Conservation (phyloP, 2,797 vertebrate genomes). For the Gephyroberyx darwinii region DNA sequence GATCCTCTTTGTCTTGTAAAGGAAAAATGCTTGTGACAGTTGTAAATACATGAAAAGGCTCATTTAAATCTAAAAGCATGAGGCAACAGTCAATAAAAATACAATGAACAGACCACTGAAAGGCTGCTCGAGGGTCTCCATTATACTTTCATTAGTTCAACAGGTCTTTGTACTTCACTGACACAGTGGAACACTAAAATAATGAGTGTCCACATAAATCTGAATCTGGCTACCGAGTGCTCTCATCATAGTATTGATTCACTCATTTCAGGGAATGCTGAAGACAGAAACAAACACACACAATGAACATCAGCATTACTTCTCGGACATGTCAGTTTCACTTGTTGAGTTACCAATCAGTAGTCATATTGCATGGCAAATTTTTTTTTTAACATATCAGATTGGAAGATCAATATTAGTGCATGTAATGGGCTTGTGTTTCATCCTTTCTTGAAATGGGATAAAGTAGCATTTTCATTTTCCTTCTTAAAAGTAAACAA, state of each 20-base stretch:
- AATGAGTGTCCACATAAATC: constrained; percentile 19
- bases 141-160: constrained; percentile 43
- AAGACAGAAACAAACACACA: not conserved
- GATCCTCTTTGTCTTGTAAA: not conserved
- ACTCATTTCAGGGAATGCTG: constrained; percentile 6
- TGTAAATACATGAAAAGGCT: constrained; percentile 12
- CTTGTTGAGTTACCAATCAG: not conserved
- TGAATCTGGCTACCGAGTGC: constrained; percentile 7
- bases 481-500: no score
- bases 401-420: no score
- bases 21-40: not conserved
- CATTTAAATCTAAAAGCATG: constrained; percentile 23
- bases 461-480: no score
- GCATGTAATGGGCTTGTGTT: no score
- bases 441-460: no score
- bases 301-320: no score
- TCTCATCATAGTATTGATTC: constrained; percentile 7
- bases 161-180: constrained; percentile 37
- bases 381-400: not conserved
- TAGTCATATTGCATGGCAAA: not conserved
- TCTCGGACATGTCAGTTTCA: not conserved
- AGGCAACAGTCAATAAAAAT: constrained; percentile 25
- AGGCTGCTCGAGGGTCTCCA: constrained; percentile 12
- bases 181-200: constrained; percentile 7
- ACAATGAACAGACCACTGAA: constrained; percentile 22